Evolutionary conservation across 2,797 vertebrate species (phyloP), one percentile per base, ranked within the genome.

Genomic region (Glyptemys insculpta): DNA sequence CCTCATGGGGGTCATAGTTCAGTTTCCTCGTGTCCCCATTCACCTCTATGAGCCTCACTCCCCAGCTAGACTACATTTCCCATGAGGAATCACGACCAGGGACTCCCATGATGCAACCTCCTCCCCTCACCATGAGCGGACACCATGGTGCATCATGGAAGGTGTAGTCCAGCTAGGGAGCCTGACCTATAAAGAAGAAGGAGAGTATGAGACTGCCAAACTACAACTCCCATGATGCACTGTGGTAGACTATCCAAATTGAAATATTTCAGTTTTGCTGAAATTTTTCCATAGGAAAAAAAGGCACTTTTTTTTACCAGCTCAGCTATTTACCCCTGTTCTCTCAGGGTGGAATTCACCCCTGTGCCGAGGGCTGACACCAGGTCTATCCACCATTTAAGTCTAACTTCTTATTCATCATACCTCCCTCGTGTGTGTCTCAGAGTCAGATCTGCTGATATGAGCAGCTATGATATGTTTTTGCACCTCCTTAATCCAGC

Each of bases 341-440:
- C 27, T 34, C 68, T 50, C 59, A 83, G 78, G 44, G 12, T 15
- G 15, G 34, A 44, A 27, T 23, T 9, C 18, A 54, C 12, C 50
- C 25, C 53, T 44, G 1, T 0, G 3, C 14, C 3, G 1, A 2
- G 21, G 25, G 27, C 1, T 37, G 8, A 6, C 15, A 5, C 44
- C 44, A 29, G 2, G 2, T 16, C 52, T 52, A 52, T 31, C 72
- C 52, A 41, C 2, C 25, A 25, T n/a, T 83, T 74, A 41, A 78
- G 72, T 5, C 18, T 23, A 21, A 3, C 0, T 0, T 3, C 37
- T 25, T 29, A 29, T 21, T 41, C 19, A 23, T n/a, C 34, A 19
- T 37, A 41, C 37, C 10, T 41, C 68, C 37, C 37, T 72, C 5
- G 19, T 41, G n/a, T 72, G 68, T 23, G 37, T 3, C n/a, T 72